A percentile compares a stretch with the other conserved stretches of the same genome.
These are phyloP conservation scores for Chrysodeixis includens DNA, from an alignment of 2,888 invertebrate genomes.

Conservation along the genomic window DNA sequence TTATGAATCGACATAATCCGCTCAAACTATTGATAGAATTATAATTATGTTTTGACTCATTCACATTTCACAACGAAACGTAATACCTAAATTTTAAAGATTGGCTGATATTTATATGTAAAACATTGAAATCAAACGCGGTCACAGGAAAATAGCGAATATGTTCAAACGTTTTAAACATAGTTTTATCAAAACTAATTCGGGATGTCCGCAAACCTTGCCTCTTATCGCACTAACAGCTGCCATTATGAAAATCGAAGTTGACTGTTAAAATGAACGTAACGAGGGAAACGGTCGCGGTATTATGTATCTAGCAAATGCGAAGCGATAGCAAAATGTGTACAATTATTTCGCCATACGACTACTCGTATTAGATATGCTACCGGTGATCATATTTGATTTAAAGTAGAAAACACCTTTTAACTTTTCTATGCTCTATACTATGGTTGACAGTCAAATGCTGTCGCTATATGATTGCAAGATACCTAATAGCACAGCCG, in stretches of 20 bases:
- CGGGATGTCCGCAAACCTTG: background rate
- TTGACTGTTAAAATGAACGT: constrained; percentile 26
- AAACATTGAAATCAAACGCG: background rate
- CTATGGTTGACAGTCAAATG: no score
- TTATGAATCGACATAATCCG: constrained; percentile 44
- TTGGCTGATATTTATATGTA: background rate
- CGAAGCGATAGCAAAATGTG: no score
- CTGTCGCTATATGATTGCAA: no score
- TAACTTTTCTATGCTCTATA: no score
- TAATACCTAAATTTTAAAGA: background rate
- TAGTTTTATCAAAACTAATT: constrained; percentile 4
- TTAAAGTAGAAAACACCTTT: no score
- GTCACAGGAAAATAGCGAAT: background rate
- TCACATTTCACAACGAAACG: background rate
- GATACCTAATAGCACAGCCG: background rate
- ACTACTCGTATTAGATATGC: no score
- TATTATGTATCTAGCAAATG: no score
- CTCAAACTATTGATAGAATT: background rate
- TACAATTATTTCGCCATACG: no score
- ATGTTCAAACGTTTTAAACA: background rate
- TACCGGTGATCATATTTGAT: no score
- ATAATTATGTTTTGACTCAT: background rate
- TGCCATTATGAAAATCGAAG: constrained; percentile 32
- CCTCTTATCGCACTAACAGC: background rate
- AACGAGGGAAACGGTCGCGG: constrained; percentile 12